phyloP scores from a whole-genome alignment of 2,113 vertebrate genomes.

The Chionis minor region DNA sequence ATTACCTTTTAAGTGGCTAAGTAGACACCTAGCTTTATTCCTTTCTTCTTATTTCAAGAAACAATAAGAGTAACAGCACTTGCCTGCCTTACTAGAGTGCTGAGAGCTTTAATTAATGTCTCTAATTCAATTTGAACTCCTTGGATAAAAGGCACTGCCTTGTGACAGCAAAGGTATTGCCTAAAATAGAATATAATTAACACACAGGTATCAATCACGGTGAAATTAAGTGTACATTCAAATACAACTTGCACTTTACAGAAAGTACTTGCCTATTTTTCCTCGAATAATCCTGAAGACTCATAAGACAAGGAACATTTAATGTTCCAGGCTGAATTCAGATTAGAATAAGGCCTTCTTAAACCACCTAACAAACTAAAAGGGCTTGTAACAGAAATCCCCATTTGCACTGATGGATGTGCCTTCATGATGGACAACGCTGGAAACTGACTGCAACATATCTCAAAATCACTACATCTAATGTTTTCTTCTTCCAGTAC shows the following conservation, averaged over 20 bases:
- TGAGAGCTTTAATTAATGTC: slow-evolving; percentile 68
- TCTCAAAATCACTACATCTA: not conserved
- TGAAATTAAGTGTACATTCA: slow-evolving; percentile 66
- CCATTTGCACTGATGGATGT: not conserved
- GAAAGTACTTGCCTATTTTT: slow-evolving; percentile 51
- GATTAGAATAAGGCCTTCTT: not conserved
- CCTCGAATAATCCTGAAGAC: slow-evolving; percentile 16
- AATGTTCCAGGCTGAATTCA: not conserved
- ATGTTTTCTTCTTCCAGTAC: not conserved
- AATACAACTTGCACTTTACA: slow-evolving; percentile 58
- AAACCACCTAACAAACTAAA: not conserved
- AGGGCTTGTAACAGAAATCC: not conserved
- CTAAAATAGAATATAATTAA: slow-evolving; percentile 71
- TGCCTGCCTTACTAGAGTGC: slow-evolving; percentile 59
- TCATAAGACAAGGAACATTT: slow-evolving; percentile 4
- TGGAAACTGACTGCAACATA: not conserved
- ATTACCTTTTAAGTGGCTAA: slow-evolving; percentile 58
- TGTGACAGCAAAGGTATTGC: slow-evolving; percentile 63
- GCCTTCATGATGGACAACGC: not conserved
- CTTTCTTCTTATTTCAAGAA: slow-evolving; percentile 64
- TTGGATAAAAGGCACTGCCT: slow-evolving; percentile 62
- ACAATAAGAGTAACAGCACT: slow-evolving; percentile 54
- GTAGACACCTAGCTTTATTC: slow-evolving; percentile 52
- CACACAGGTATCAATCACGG: slow-evolving; percentile 63
- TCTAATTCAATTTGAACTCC: slow-evolving; percentile 69